Percentiles rank a stretch among this genome's conserved stretches.
Conservation (phyloP, 2,797 vertebrate genomes). For the Pseudochirops cupreus region DNA sequence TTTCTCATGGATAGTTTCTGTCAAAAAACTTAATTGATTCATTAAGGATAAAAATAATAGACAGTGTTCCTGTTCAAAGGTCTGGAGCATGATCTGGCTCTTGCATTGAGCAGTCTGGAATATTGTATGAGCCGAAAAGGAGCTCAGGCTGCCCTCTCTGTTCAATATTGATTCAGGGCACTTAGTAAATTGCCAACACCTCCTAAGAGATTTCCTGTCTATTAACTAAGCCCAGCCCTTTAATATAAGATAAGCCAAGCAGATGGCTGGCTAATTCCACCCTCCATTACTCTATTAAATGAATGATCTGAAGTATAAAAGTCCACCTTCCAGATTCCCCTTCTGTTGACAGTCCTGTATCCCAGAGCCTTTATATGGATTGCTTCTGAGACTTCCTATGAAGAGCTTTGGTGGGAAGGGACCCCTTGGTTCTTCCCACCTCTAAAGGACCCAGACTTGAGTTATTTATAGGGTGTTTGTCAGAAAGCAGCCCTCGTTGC, state of each 20-base stretch:
- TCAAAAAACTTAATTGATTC: not conserved
- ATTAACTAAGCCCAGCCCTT: not conserved
- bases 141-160: not conserved
- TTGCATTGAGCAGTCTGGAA: conserved; percentile 18
- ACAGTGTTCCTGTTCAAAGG: not conserved
- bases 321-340: not conserved
- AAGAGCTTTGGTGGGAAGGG: not conserved
- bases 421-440: not conserved
- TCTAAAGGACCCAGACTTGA: conserved; percentile 16
- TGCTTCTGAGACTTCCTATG: conserved; percentile 44
- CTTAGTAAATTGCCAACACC: conserved; percentile 48
- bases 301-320: conserved; percentile 24
- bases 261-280: conserved; percentile 2
- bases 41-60: not conserved
- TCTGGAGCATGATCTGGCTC: not conserved
- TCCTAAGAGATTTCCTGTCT: conserved; percentile 6
- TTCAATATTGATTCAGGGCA: conserved; percentile 59
- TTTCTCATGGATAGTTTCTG: not conserved
- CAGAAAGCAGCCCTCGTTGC: conserved; percentile 18
- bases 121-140: not conserved
- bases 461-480: not conserved
- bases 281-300: conserved; percentile 13
- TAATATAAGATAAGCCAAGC: not conserved
- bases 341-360: not conserved
- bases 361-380: conserved; percentile 22